Conservation (phyloP, 2,113 vertebrate genomes). For the Pollachius pollachius region DNA sequence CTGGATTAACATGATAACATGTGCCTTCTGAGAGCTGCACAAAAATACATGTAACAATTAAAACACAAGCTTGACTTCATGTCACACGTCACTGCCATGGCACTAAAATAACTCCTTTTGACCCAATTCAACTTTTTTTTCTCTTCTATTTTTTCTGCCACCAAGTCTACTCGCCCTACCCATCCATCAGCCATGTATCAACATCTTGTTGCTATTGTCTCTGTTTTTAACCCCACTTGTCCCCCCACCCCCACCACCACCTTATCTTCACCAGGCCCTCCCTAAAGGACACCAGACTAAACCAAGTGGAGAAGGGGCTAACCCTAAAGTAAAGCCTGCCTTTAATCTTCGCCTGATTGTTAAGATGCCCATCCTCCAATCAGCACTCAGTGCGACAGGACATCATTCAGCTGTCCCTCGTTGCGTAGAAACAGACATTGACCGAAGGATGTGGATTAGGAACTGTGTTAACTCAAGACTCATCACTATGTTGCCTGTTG, state of each 20-base stretch:
- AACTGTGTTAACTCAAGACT: conserved; percentile 91
- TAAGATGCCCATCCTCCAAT: conserved; percentile 75
- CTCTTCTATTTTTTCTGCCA: background rate
- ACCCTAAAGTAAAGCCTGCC: conserved; percentile 78
- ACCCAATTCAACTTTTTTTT: conserved; percentile 38
- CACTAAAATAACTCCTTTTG: conserved; percentile 44
- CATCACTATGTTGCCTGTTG: conserved; percentile 81
- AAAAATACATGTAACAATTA: conserved; percentile 16
- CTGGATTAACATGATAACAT: conserved; percentile 2
- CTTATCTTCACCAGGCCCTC: conserved; percentile 15
- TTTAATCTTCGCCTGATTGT: conserved; percentile 89
- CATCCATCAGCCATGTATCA: background rate
- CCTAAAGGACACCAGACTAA: conserved; percentile 50
- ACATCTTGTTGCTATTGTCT: no score
- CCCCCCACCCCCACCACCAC: conserved; percentile 26
- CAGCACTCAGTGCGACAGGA: conserved; percentile 74
- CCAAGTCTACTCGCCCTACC: background rate
- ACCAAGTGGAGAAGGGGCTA: conserved; percentile 77
- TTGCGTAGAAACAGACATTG: conserved; percentile 97
- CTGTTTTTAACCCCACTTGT: conserved; percentile 33
- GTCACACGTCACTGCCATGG: conserved; percentile 18
- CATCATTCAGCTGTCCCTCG: conserved; percentile 81
- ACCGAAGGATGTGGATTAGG: conserved; percentile 93
- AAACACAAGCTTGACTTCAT: conserved; percentile 7
- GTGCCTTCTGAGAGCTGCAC: conserved; percentile 5